These are phyloP conservation scores for Oscheius sp. DNA, from an alignment of 2,888 invertebrate species.

Conservation along the genomic window DNA sequence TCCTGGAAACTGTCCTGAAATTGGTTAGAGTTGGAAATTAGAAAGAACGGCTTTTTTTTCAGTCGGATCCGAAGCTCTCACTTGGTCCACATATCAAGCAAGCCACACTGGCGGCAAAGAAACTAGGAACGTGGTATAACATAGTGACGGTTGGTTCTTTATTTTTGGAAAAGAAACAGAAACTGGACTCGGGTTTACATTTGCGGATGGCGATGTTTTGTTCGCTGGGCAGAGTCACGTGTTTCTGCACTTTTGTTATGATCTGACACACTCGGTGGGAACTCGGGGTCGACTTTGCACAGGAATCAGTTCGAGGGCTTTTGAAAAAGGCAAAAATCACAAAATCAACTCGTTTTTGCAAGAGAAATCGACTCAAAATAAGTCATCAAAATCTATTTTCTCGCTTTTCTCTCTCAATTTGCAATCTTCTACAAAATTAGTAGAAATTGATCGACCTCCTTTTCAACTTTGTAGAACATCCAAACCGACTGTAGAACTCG, in stretches of 20 bases:
- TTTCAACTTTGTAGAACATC: too few species aligned
- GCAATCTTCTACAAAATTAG: too few species aligned
- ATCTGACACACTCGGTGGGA: neutral
- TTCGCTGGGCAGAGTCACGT: neutral
- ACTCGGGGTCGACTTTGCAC: neutral
- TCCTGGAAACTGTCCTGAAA: constrained; percentile 62
- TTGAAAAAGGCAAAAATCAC: too few species aligned
- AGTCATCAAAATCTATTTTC: too few species aligned
- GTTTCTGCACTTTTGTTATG: constrained; percentile 24
- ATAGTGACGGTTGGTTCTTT: constrained; percentile 50
- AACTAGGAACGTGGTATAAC: constrained; percentile 63
- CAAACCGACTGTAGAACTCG: too few species aligned
- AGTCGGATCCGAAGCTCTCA: constrained; percentile 59
- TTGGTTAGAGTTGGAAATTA: constrained; percentile 36
- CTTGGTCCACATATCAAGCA: constrained; percentile 59
- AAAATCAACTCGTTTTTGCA: too few species aligned
- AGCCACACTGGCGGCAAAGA: constrained; percentile 55
- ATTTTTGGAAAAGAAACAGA: neutral
- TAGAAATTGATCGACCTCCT: too few species aligned
- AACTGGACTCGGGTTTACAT: neutral
- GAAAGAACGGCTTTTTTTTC: constrained; percentile 20
- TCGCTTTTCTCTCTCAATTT: too few species aligned
- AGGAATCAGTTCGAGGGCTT: constrained; percentile 1
- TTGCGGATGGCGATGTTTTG: neutral
- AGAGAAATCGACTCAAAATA: neutral